Conservation (phyloP, 2,888 invertebrate genomes). For the Chrysomela aeneicollis region DNA sequence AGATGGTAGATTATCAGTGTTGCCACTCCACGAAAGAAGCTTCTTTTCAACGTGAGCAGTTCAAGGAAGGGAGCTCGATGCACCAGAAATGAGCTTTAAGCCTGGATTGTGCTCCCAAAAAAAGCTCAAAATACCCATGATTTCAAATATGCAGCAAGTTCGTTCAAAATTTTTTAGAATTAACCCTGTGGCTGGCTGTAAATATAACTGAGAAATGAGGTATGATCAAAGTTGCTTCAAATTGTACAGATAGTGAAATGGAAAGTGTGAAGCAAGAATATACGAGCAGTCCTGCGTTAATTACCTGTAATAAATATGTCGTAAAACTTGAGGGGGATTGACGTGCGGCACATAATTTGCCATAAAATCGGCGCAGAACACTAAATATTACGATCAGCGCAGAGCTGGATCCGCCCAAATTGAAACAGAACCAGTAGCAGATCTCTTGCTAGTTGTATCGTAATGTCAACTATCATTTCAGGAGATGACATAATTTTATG, state of each 20-base stretch:
- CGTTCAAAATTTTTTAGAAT: too few species aligned
- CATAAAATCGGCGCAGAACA: slow-evolving; percentile 54
- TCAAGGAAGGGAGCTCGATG: neutral
- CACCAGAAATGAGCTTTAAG: too few species aligned
- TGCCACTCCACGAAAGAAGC: slow-evolving; percentile 39
- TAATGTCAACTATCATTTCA: too few species aligned
- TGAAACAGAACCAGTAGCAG: slow-evolving; percentile 3
- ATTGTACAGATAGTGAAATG: slow-evolving; percentile 1
- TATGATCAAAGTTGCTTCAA: neutral
- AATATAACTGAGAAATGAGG: neutral
- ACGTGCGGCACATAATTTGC: slow-evolving; percentile 50
- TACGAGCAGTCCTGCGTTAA: slow-evolving; percentile 48
- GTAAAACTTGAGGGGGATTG: slow-evolving; percentile 55
- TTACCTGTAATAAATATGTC: slow-evolving; percentile 58
- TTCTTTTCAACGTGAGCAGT: neutral
- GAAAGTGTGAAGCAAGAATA: slow-evolving; percentile 7
- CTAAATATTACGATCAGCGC: slow-evolving; percentile 52
- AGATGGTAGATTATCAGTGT: slow-evolving; percentile 47
- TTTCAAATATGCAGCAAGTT: too few species aligned
- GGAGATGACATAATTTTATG: too few species aligned
- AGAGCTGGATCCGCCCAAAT: neutral
- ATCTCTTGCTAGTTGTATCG: neutral
- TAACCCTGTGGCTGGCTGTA: neutral
- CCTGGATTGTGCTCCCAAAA: too few species aligned
- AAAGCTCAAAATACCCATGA: too few species aligned